phyloP scores from a whole-genome alignment of 2,113 vertebrate species.

The Perca schrenkii region DNA sequence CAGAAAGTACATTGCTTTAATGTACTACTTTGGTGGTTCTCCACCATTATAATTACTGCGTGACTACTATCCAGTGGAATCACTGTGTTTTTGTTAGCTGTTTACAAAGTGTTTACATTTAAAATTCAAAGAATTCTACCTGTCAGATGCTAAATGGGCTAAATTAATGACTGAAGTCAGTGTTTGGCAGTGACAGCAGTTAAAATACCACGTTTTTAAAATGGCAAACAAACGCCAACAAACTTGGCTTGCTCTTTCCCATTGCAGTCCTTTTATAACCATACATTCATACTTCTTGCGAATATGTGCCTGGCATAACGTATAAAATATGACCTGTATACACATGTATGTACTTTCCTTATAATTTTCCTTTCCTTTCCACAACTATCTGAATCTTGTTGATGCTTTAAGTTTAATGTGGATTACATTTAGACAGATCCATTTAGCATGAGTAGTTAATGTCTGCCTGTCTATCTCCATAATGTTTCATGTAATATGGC shows the following conservation, averaged over 20 bases:
- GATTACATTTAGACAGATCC: slow-evolving; percentile 41
- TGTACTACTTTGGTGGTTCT: too few relatives aligned
- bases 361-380: too few relatives aligned
- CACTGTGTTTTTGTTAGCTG: not conserved
- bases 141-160: too few relatives aligned
- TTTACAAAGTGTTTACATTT: not conserved
- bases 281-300: too few relatives aligned
- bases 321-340: not conserved
- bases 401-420: slow-evolving; percentile 27
- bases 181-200: not conserved
- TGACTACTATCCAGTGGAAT: not conserved
- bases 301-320: not conserved
- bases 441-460: slow-evolving; percentile 21
- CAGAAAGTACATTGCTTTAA: too few relatives aligned
- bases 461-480: slow-evolving; percentile 1
- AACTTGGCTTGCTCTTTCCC: not conserved
- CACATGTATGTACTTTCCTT: not conserved
- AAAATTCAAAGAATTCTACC: not conserved
- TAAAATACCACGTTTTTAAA: not conserved
- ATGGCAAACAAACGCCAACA: not conserved
- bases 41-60: too few relatives aligned
- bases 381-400: not conserved
- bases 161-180: not conserved
- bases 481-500: not conserved
- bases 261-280: not conserved